Evolutionary conservation across 2,113 vertebrate genomes (phyloP).

Genomic region (Lethenteron reissneri): DNA sequence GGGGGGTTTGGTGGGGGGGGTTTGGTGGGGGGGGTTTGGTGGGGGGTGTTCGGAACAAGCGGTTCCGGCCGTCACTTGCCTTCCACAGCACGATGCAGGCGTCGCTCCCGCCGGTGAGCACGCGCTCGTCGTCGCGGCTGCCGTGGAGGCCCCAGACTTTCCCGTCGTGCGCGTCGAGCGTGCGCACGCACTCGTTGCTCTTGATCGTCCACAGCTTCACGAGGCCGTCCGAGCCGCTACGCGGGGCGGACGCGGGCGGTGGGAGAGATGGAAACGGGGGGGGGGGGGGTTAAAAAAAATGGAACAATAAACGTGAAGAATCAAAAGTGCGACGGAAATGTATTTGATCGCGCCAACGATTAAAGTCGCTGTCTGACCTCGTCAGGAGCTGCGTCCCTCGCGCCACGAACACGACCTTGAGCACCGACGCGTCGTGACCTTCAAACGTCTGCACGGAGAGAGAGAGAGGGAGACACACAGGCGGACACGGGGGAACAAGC

Average conservation of each 20-base stretch:
- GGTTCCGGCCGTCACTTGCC: slow-evolving; percentile 21
- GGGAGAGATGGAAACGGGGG: background rate
- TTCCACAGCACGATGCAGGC: slow-evolving; percentile 57
- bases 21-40: too few relatives aligned
- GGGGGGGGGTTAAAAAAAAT: background rate
- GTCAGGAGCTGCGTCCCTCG: slow-evolving; percentile 63
- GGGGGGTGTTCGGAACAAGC: too few relatives aligned
- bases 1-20: too few relatives aligned
- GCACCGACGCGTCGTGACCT: slow-evolving; percentile 76
- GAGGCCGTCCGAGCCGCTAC: slow-evolving; percentile 66
- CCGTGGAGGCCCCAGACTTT: slow-evolving; percentile 82
- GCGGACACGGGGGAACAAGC: too few relatives aligned
- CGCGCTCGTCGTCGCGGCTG: slow-evolving; percentile 34
- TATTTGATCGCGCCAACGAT: too few relatives aligned
- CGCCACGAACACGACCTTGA: slow-evolving; percentile 73
- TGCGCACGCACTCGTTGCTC: slow-evolving; percentile 72
- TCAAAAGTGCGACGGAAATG: too few relatives aligned
- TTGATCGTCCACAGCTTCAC: slow-evolving; percentile 96
- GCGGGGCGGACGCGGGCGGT: background rate
- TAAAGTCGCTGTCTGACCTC: slow-evolving; percentile 25
- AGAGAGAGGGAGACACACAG: background rate
- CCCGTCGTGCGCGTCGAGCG: slow-evolving; percentile 60
- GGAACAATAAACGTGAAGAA: background rate
- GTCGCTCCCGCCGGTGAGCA: slow-evolving; percentile 59
- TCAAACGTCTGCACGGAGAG: slow-evolving; percentile 54